Evolutionary conservation across 2,797 vertebrate genomes (phyloP).

Genomic region (Hipposideros larvatus): DNA sequence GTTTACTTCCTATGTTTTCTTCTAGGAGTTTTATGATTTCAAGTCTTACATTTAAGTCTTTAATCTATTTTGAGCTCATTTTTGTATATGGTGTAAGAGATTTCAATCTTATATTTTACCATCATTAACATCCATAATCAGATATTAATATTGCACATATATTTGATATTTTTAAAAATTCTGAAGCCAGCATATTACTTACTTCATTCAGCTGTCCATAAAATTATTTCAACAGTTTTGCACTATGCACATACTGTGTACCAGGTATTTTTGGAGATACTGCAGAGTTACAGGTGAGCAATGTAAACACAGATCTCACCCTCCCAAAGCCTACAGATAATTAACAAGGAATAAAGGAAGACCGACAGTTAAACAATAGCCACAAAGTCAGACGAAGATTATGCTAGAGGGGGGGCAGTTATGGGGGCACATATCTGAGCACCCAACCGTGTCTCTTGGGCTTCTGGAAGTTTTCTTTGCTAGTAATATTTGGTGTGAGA

Average conservation of each 20-base stretch:
- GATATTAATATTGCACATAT: not conserved
- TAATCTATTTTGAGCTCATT: not conserved
- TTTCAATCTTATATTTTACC: constrained; percentile 41
- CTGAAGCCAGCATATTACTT: not conserved
- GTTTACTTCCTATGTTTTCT: not conserved
- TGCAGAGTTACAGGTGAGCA: not conserved
- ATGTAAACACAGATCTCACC: not conserved
- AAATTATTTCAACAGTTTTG: constrained; percentile 6
- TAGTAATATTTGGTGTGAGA: not conserved
- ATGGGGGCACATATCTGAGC: not conserved
- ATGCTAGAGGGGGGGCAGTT: not conserved
- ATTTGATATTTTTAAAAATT: constrained; percentile 17
- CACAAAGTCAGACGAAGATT: not conserved
- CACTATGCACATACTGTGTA: not conserved
- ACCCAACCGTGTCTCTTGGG: not conserved
- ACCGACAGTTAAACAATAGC: not conserved
- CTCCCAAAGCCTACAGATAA: not conserved
- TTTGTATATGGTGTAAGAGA: not conserved
- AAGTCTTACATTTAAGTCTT: not conserved
- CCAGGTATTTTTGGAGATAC: constrained; percentile 3
- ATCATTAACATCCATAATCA: not conserved
- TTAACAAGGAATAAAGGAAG: not conserved
- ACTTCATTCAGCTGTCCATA: not conserved
- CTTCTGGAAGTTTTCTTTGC: not conserved
- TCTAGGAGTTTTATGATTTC: not conserved